phyloP scores from a whole-genome alignment of 1,140 invertebrate species.

The Spodoptera frugiperda region DNA sequence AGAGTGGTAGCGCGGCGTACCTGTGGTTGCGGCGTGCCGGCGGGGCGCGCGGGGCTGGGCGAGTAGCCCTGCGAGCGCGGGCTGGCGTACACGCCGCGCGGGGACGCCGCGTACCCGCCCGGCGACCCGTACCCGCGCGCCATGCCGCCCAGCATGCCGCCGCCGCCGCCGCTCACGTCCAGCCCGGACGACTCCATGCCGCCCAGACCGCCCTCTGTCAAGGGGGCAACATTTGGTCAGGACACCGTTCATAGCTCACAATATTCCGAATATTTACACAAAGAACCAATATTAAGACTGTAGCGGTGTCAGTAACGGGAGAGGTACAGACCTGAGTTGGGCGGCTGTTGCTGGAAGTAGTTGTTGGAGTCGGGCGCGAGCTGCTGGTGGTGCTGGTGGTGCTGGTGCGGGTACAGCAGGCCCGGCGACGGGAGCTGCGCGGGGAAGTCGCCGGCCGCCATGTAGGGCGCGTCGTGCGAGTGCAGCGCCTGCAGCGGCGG shows the following conservation, averaged over 20 bases:
- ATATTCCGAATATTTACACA: too few species aligned
- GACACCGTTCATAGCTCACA: too few species aligned
- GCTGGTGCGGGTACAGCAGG: constrained; percentile 57
- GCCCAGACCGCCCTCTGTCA: not conserved
- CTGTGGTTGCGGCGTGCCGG: constrained; percentile 75
- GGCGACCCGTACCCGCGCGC: constrained; percentile 63
- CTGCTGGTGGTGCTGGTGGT: constrained; percentile 49
- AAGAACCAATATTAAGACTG: too few species aligned
- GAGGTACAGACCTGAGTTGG: constrained; percentile 53
- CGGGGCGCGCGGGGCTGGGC: constrained; percentile 64
- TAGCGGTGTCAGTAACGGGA: not conserved
- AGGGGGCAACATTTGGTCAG: not conserved
- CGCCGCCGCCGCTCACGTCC: constrained; percentile 64
- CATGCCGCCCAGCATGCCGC: constrained; percentile 55
- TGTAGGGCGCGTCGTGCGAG: constrained; percentile 63
- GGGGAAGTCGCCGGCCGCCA: constrained; percentile 59
- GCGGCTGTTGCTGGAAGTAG: constrained; percentile 67
- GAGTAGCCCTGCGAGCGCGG: constrained; percentile 73
- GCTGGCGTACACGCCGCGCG: constrained; percentile 74
- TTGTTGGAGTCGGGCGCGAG: constrained; percentile 55
- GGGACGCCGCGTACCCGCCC: constrained; percentile 65
- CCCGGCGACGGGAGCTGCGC: constrained; percentile 64
- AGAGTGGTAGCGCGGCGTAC: not conserved
- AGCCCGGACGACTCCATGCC: constrained; percentile 64
- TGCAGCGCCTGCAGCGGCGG: constrained; percentile 48